A percentile compares a stretch with the other conserved stretches of the same genome.
phyloP scores from a whole-genome alignment of 1,140 invertebrate species.

The Penaeus vannamei region DNA sequence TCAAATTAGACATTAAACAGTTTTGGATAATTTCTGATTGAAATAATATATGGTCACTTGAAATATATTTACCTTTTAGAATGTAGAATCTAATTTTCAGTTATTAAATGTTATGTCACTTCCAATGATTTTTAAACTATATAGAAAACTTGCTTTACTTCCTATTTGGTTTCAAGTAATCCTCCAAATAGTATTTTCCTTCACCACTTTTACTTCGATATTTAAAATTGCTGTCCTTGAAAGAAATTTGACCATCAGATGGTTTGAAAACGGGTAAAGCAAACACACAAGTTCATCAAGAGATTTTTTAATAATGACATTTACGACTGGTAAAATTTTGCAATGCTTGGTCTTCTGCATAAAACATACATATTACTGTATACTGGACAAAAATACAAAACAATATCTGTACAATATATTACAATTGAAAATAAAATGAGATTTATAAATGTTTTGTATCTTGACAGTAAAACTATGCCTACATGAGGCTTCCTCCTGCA shows the following conservation, averaged over 20 bases:
- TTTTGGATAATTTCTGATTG: too few relatives aligned
- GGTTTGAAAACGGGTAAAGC: too few relatives aligned
- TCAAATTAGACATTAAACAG: too few relatives aligned
- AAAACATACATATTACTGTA: constrained; percentile 65
- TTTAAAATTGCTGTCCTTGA: background rate
- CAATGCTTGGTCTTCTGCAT: constrained; percentile 59
- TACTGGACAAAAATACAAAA: constrained; percentile 66
- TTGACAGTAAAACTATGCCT: constrained; percentile 56
- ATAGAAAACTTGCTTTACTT: too few relatives aligned
- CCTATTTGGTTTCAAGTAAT: too few relatives aligned
- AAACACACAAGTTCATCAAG: background rate
- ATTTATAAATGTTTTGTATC: constrained; percentile 63
- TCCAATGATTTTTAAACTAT: too few relatives aligned
- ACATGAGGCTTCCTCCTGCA: constrained; percentile 40
- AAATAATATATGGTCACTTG: too few relatives aligned
- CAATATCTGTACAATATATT: constrained; percentile 66
- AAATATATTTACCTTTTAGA: too few relatives aligned
- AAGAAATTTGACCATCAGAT: background rate
- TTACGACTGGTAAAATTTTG: constrained; percentile 61
- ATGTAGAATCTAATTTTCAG: too few relatives aligned
- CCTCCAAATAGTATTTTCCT: too few relatives aligned
- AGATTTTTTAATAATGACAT: constrained; percentile 63
- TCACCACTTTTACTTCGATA: too few relatives aligned
- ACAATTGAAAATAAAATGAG: constrained; percentile 65
- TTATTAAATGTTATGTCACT: too few relatives aligned